Base-by-base conservation (phyloP, 1,140 invertebrate genomes). In the Diorhabda carinulata region DNA sequence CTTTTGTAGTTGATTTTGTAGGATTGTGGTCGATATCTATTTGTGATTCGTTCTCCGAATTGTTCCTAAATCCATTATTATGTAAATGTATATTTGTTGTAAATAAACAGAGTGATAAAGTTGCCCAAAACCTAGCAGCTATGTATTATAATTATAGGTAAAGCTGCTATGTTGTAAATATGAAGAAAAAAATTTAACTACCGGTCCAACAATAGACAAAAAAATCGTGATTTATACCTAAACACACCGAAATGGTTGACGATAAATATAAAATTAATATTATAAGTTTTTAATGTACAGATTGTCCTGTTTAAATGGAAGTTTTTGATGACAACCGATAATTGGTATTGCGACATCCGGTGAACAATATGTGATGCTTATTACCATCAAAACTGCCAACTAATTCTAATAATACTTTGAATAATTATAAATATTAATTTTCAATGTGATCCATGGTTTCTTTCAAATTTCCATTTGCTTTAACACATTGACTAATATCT, bases 281-380 rank as follows among this genome's bases (percentile, higher is more conserved):
- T 73, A 73, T 78, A 79, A 77, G 75, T 78, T 79, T 77, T 76
- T 77, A 75, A 78, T 79, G 73, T 75, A 77, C 73, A 79, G 73
- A 78, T 72, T 77, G 75, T 78, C 77, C 71, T 76, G 76, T 75
- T 77, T 75, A 76, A 73, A 70, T 72, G 67, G 72, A 77, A 77
- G 25, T 25, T 25, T 25, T 25, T 25, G 25, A 25, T 25, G 25
- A 25, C 25, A 25, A 25, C 25, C 25, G 25, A 25, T 25, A 25
- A 25, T 25, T 25, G 25, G 25, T 25, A 25, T 25, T 25, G 25
- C 25, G 25, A 25, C 1, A 25, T 25, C 25, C 25, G 25, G 25
- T 1, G 25, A 25, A 25, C 25, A 25, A 25, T 25, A 25, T 25
- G 25, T 25, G 25, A 25, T 25, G 25, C 25, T 25, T 25, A 25